Evolutionary conservation across 1,140 invertebrate species (phyloP).

Genomic region (Scylla paramamosain): DNA sequence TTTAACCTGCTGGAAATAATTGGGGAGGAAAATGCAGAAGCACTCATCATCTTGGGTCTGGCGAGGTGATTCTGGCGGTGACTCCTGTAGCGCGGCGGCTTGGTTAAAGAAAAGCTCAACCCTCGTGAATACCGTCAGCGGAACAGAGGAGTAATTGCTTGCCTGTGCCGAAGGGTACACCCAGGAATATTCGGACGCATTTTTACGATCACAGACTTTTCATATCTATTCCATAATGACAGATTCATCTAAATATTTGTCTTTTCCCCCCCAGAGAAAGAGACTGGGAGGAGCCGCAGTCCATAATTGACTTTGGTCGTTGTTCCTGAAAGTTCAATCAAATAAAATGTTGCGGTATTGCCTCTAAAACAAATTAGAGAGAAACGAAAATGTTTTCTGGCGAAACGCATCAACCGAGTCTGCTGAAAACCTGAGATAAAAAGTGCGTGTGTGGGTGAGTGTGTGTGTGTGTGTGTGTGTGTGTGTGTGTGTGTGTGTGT

Average conservation of each 20-base stretch:
- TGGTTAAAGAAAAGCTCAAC: not conserved
- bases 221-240: not conserved
- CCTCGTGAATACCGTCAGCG: not conserved
- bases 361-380: constrained; percentile 1
- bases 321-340: not conserved
- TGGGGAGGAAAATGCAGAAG: not conserved
- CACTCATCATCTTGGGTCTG: no score
- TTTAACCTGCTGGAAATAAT: no score
- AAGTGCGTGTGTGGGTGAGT: not conserved
- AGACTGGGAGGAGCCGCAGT: not conserved
- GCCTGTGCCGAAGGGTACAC: not conserved
- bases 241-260: not conserved
- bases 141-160: not conserved
- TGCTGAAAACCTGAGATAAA: not conserved
- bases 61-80: no score
- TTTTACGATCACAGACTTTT: not conserved
- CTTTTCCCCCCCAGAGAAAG: not conserved
- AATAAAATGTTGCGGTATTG: constrained; percentile 14
- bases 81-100: no score
- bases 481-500: no score
- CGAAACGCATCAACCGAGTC: not conserved
- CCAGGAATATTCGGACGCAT: not conserved
- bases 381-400: not conserved
- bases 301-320: constrained; percentile 9
- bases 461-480: no score